Percentiles rank a stretch among this genome's conserved stretches.
These are phyloP conservation scores for Eonycteris spelaea DNA, from an alignment of 2,113 vertebrate genomes.

Conservation along the genomic window DNA sequence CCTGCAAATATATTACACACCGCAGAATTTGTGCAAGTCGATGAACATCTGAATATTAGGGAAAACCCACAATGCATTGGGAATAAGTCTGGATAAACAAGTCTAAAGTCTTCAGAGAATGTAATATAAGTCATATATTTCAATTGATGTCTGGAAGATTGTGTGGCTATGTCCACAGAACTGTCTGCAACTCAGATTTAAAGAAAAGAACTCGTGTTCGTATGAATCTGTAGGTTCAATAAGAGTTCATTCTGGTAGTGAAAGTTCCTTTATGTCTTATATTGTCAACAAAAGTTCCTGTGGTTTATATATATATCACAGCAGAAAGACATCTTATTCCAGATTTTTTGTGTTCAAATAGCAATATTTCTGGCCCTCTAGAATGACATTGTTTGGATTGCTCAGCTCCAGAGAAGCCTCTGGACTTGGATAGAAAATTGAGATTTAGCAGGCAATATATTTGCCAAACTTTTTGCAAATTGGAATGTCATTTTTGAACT, in stretches of 20 bases:
- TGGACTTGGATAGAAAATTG: constrained; percentile 38
- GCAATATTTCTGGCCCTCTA: constrained; percentile 62
- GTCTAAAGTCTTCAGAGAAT: not conserved
- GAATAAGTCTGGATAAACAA: not conserved
- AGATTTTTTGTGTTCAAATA: constrained; percentile 53
- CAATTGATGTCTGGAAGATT: not conserved
- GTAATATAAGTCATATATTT: not conserved
- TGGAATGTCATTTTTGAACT: constrained; percentile 53
- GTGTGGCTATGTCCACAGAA: not conserved
- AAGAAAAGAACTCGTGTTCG: not conserved
- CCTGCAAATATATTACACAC: not conserved
- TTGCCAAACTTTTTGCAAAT: constrained; percentile 50
- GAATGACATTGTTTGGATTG: constrained; percentile 69
- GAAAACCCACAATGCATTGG: not conserved
- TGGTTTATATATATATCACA: constrained; percentile 53
- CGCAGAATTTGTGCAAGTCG: not conserved
- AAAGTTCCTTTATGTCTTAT: constrained; percentile 58
- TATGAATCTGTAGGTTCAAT: not conserved
- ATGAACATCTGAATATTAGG: not conserved
- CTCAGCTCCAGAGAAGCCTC: constrained; percentile 48
- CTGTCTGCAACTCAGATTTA: not conserved
- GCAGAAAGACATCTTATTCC: constrained; percentile 50
- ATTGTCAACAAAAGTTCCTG: constrained; percentile 46
- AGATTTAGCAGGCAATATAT: constrained; percentile 62
- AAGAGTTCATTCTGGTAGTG: constrained; percentile 44